Percentiles rank a stretch among this genome's conserved stretches.
Conservation (phyloP, 2,797 vertebrate species). For the Rhynchonycteris naso region DNA sequence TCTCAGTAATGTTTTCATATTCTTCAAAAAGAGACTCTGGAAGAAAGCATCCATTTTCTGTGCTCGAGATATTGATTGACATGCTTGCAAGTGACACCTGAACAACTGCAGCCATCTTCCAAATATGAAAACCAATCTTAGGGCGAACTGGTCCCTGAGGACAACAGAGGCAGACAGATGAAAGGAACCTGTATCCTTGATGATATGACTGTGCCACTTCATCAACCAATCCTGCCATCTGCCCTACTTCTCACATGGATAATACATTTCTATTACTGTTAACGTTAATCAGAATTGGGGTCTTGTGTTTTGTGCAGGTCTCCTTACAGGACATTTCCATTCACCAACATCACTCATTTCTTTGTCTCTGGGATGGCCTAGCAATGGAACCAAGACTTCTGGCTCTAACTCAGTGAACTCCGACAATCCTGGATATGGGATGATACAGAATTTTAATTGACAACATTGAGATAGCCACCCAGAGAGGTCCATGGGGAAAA, state of each 20-base stretch:
- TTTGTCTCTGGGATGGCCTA: constrained; percentile 13
- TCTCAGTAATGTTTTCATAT: constrained; percentile 5
- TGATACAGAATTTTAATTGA: constrained; percentile 3
- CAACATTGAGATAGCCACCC: not conserved
- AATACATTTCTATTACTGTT: not conserved
- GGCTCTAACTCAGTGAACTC: not conserved
- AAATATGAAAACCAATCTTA: constrained; percentile 10
- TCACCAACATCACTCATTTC: not conserved
- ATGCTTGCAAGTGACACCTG: not conserved
- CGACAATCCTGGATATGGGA: not conserved
- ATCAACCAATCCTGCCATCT: not conserved
- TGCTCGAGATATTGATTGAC: not conserved
- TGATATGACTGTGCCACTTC: not conserved
- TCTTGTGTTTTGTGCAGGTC: not conserved
- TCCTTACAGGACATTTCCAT: not conserved
- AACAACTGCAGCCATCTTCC: not conserved
- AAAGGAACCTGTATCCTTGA: not conserved
- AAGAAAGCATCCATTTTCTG: not conserved
- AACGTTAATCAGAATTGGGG: not conserved
- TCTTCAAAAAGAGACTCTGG: constrained; percentile 12
- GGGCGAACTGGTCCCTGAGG: not conserved
- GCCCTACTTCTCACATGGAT: not conserved
- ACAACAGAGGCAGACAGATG: not conserved
- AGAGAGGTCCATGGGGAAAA: not conserved
- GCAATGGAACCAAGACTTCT: not conserved